Evolutionary conservation across 2,888 invertebrate species (phyloP).

Genomic region (Homarus gammarus): DNA sequence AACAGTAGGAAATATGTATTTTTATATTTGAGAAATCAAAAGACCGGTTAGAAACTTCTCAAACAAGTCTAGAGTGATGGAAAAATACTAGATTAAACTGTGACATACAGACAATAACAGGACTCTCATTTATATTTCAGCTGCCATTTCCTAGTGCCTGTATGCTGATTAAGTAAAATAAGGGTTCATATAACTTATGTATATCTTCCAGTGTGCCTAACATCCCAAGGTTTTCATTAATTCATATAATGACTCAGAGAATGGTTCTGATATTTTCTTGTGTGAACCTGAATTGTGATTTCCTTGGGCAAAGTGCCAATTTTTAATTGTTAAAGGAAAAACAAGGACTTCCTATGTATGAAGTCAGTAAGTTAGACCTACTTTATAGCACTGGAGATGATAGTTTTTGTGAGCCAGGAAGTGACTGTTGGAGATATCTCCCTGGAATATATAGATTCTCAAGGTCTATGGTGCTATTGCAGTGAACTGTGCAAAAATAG

Average conservation of each 20-base stretch:
- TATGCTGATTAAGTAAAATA: constrained; percentile 56
- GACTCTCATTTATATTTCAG: constrained; percentile 34
- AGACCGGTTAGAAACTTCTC: neutral
- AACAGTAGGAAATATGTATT: neutral
- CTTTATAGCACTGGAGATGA: constrained; percentile 43
- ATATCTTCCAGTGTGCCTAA: constrained; percentile 73
- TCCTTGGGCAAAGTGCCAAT: constrained; percentile 70
- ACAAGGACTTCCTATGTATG: constrained; percentile 3
- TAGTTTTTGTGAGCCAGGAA: constrained; percentile 33
- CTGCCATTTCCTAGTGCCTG: constrained; percentile 72
- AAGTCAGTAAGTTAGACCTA: constrained; percentile 26
- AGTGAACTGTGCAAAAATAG: constrained; percentile 25
- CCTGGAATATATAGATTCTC: constrained; percentile 34
- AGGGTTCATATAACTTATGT: constrained; percentile 46
- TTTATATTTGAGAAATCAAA: constrained; percentile 9
- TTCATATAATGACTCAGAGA: constrained; percentile 27
- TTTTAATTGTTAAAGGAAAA: constrained; percentile 26
- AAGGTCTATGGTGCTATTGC: constrained; percentile 59
- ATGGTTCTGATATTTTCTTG: constrained; percentile 23
- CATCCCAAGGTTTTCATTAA: constrained; percentile 59
- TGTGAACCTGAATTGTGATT: constrained; percentile 42
- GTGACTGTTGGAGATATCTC: constrained; percentile 15
- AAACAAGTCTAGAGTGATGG: neutral
- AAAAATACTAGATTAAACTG: neutral
- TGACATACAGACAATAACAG: neutral